Conservation (phyloP, 2,113 vertebrate species). For the Dipodomys merriami region DNA sequence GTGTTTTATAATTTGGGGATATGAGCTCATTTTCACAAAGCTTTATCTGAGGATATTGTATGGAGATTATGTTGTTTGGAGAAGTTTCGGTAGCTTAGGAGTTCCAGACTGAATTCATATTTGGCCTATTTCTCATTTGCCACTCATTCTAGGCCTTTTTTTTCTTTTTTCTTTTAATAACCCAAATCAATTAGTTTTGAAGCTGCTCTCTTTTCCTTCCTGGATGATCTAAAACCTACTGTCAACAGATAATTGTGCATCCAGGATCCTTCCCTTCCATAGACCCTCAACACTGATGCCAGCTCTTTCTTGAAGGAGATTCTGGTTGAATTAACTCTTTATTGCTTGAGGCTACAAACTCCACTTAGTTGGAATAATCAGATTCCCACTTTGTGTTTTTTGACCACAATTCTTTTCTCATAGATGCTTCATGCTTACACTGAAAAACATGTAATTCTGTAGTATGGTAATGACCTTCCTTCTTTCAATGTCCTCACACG, state of each 20-base stretch:
- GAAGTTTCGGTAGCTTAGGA: neutral
- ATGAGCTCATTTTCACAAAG: constrained; percentile 30
- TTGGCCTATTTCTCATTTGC: constrained; percentile 3
- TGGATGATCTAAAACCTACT: neutral
- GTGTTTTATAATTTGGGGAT: constrained; percentile 13
- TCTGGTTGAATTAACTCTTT: neutral
- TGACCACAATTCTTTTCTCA: neutral
- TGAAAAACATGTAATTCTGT: neutral
- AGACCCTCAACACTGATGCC: neutral
- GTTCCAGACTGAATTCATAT: constrained; percentile 13
- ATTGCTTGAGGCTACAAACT: constrained; percentile 1
- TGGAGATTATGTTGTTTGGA: neutral
- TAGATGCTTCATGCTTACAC: neutral
- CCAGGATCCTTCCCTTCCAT: neutral
- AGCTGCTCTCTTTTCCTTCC: neutral
- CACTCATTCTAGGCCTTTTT: neutral
- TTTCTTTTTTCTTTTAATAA: constrained; percentile 13
- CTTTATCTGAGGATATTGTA: neutral
- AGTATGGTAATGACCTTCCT: neutral
- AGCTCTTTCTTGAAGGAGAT: constrained; percentile 47
- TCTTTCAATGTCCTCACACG: neutral
- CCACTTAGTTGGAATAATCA: neutral
- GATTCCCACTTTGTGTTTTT: constrained; percentile 27
- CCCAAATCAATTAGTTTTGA: neutral
- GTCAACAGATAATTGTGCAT: neutral